These are phyloP conservation scores for Pelodytes ibericus DNA, from an alignment of 2,797 vertebrate species.

Conservation along the genomic window DNA sequence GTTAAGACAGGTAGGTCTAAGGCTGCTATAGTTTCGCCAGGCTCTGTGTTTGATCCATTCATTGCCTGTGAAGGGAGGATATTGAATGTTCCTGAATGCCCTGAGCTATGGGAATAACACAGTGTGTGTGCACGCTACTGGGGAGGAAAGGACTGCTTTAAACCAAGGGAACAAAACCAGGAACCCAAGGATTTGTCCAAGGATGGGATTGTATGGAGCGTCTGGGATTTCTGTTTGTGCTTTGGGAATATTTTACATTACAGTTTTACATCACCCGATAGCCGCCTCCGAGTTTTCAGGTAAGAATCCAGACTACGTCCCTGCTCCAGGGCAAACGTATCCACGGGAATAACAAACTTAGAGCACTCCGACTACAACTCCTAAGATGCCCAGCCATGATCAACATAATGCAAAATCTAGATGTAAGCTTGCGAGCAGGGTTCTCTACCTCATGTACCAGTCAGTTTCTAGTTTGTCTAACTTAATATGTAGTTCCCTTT, in stretches of 20 bases:
- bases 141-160: constrained; percentile 57
- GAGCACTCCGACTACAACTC: neutral
- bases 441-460: too few relatives aligned
- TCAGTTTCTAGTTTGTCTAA: too few relatives aligned
- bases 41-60: constrained; percentile 49
- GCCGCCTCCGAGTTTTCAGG: constrained; percentile 83
- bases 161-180: constrained; percentile 42
- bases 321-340: neutral
- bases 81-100: constrained; percentile 53
- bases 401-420: too few relatives aligned
- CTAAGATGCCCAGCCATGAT: neutral
- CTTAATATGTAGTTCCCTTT: too few relatives aligned
- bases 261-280: constrained; percentile 74
- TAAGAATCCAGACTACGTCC: constrained; percentile 61
- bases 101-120: constrained; percentile 67
- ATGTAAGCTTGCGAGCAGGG: too few relatives aligned
- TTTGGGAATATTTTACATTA: constrained; percentile 77
- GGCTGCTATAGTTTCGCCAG: constrained; percentile 61
- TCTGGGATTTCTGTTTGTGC: constrained; percentile 73
- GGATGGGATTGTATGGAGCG: constrained; percentile 82
- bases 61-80: constrained; percentile 40
- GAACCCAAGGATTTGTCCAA: constrained; percentile 62
- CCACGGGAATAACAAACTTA: neutral
- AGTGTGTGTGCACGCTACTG: constrained; percentile 56
- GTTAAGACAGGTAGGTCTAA: constrained; percentile 73